Evolutionary conservation across 2,888 invertebrate species (phyloP), one percentile per base, ranked within the genome.

Genomic region (Papilio gigon): DNA sequence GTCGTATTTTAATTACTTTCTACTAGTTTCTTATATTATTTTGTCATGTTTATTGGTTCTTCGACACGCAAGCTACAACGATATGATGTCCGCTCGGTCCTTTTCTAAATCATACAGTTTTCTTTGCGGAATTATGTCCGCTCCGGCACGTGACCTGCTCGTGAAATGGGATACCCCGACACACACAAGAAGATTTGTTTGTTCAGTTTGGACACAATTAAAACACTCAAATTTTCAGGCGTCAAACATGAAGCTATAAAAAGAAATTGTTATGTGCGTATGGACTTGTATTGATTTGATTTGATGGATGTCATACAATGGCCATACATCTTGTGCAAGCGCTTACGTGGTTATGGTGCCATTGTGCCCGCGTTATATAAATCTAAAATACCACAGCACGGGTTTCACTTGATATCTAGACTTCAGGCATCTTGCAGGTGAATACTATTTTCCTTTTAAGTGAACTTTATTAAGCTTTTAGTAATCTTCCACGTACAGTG

Each of bases 301-400:
- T 14, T 30, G 50, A 17, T 53, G 60, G 58, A 33, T 17, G 37
- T 14, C 42, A 61, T 35, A 70, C 65, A 70, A 70, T 65, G 33
- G 58, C 56, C 58, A 62, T 70, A 65, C 61, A 56, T 42, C 35
- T 70, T 66, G 65, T 70, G 44, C 60, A 69, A 69, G 60, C 37
- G 50, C 58, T 50, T 68, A 68, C 63, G 58, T 68, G 33, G 22
- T 62, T 58, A 68, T 58, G 59, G 35, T 17, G 2, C 62, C 37
- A 64, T 68, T 68, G 68, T 68, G 58, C 17, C 11, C 14, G 35
- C 6, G 44, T 40, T 68, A 68, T 68, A 68, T 58, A 64, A 68
- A 37, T 37, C 27, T 37, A 9, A 58, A 47, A 20, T 58, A 9
- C 2, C 17, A 59, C 25, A 8, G 27, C 17, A 9, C 27, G 47